Percentiles rank a stretch among this genome's conserved stretches.
These are phyloP conservation scores for Vultur gryphus DNA, from an alignment of 2,797 vertebrate species.

Conservation along the genomic window DNA sequence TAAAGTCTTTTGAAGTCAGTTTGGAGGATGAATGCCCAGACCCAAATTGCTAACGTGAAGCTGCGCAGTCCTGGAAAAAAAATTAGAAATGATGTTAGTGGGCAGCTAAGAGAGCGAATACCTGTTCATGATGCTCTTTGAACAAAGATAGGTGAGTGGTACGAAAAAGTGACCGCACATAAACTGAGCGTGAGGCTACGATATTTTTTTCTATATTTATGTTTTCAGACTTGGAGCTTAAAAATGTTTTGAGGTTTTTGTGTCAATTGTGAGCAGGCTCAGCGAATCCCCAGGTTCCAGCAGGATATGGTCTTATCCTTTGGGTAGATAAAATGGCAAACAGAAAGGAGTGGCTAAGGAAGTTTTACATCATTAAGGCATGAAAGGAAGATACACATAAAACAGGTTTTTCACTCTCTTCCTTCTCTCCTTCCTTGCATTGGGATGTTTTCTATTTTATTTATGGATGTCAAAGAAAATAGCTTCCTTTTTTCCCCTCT, in stretches of 20 bases:
- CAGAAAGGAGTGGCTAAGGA: not conserved
- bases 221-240: not conserved
- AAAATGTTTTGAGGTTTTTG: not conserved
- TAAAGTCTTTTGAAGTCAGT: not conserved
- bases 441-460: not conserved
- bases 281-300: not conserved
- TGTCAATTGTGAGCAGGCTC: not conserved
- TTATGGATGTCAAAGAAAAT: not conserved
- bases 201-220: not conserved
- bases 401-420: not conserved
- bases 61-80: not conserved
- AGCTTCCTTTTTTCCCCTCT: not conserved
- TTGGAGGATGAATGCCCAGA: not conserved
- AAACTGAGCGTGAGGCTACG: fast-evolving
- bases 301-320: not conserved
- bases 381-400: not conserved
- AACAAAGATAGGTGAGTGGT: not conserved
- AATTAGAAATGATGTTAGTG: not conserved
- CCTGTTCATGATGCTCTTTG: not conserved
- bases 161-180: not conserved
- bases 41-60: not conserved
- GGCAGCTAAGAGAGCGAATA: not conserved
- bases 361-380: not conserved
- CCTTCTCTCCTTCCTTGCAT: not conserved
- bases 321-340: not conserved